Percentiles rank a stretch among this genome's conserved stretches.
phyloP scores from a whole-genome alignment of 2,113 vertebrate genomes.

The Dasyurus viverrinus region DNA sequence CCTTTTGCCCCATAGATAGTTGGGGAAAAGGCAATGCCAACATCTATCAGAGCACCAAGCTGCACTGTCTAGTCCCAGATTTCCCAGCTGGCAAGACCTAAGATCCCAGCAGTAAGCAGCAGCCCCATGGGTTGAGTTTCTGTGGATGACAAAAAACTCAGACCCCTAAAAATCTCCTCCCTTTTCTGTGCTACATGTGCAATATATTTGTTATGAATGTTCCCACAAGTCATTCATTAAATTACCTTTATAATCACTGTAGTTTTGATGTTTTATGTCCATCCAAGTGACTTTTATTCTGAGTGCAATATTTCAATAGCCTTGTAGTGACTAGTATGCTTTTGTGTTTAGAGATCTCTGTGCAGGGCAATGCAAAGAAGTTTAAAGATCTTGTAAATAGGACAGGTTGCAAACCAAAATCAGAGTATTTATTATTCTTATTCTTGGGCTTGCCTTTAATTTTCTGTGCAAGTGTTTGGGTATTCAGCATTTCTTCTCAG shows the following conservation, averaged over 20 bases:
- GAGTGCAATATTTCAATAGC: conserved; percentile 91
- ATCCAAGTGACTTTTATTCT: conserved; percentile 86
- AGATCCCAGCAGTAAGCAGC: neutral
- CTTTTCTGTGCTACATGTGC: conserved; percentile 86
- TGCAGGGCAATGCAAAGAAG: conserved; percentile 85
- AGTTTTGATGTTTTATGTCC: conserved; percentile 86
- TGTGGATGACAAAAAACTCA: conserved; percentile 64
- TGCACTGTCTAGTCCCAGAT: conserved; percentile 69
- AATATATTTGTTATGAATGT: conserved; percentile 91
- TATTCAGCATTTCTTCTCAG: conserved; percentile 80
- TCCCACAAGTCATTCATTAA: conserved; percentile 80
- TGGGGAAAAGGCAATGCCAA: conserved; percentile 7
- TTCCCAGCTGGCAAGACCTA: conserved; percentile 70
- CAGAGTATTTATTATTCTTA: conserved; percentile 81
- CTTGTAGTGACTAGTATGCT: conserved; percentile 87
- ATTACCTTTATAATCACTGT: conserved; percentile 83
- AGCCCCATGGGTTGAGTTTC: conserved; percentile 45
- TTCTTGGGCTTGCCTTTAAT: conserved; percentile 93
- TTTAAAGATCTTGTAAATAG: conserved; percentile 90
- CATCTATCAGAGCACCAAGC: conserved; percentile 70
- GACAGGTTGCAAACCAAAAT: conserved; percentile 84
- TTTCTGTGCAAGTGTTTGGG: conserved; percentile 89
- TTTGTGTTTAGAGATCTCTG: conserved; percentile 89
- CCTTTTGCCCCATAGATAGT: neutral
- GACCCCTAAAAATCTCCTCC: conserved; percentile 63